phyloP scores from a whole-genome alignment of 2,113 vertebrate species.

The Dasyurus viverrinus region DNA sequence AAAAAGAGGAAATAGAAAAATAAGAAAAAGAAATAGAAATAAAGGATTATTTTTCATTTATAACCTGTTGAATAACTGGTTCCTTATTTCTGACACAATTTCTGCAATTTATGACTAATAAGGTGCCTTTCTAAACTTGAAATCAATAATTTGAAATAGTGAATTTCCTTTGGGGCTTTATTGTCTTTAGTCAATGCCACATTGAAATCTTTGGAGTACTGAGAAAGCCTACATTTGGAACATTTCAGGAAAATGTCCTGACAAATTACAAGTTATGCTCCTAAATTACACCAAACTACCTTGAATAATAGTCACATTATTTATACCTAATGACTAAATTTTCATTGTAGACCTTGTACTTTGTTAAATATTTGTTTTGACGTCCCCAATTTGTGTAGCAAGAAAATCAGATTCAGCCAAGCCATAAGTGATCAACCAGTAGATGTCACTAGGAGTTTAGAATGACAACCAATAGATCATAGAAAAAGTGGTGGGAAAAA shows the following conservation, averaged over 20 bases:
- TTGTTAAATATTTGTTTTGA: constrained; percentile 22
- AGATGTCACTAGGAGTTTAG: constrained; percentile 78
- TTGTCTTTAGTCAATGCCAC: constrained; percentile 66
- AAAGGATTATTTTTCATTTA: too few relatives aligned
- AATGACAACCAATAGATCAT: constrained; percentile 47
- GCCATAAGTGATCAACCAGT: constrained; percentile 55
- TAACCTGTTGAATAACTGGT: too few relatives aligned
- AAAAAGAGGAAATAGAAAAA: too few relatives aligned
- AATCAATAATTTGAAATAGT: constrained; percentile 73
- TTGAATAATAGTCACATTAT: background rate
- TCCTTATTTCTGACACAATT: too few relatives aligned
- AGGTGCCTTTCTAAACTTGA: constrained; percentile 33
- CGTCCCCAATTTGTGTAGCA: background rate
- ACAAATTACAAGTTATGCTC: background rate
- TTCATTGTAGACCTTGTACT: background rate
- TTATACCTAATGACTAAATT: constrained; percentile 6
- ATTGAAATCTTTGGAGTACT: constrained; percentile 65
- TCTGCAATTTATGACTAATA: too few relatives aligned
- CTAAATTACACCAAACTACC: background rate
- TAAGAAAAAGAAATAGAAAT: too few relatives aligned
- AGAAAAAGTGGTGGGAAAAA: constrained; percentile 22
- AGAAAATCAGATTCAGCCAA: background rate
- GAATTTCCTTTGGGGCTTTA: constrained; percentile 71
- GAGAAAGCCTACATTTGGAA: constrained; percentile 56
- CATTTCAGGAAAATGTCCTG: constrained; percentile 30